A percentile compares a stretch with the other conserved stretches of the same genome.
Evolutionary conservation across 2,888 invertebrate genomes (phyloP).

Genomic region (Megalurothrips usitatus): DNA sequence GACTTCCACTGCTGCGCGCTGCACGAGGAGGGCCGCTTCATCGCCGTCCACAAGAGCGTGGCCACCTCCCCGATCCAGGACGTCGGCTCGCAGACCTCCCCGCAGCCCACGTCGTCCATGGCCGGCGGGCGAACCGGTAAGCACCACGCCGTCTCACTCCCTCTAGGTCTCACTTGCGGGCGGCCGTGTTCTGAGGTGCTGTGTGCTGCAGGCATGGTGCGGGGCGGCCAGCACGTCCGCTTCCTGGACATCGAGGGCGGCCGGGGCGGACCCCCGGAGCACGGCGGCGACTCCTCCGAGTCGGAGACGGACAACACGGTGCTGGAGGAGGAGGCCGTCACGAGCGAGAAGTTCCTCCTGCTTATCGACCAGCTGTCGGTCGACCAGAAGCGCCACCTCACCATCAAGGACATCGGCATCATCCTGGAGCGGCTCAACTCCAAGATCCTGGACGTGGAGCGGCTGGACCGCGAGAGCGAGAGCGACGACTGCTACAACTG

Average conservation of each 20-base stretch:
- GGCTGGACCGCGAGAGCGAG: constrained; percentile 85
- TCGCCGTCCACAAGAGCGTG: constrained; percentile 87
- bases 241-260: constrained; percentile 72
- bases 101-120: constrained; percentile 53
- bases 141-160: constrained; percentile 52
- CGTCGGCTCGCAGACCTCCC: constrained; percentile 51
- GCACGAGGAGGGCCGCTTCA: constrained; percentile 87
- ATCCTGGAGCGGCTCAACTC: constrained; percentile 87
- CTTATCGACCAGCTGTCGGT: constrained; percentile 89
- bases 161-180: background rate
- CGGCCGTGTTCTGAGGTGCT: background rate
- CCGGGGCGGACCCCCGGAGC: constrained; percentile 44
- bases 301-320: constrained; percentile 91
- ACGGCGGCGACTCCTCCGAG: constrained; percentile 63
- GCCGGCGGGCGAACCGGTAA: constrained; percentile 32
- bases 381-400: constrained; percentile 86
- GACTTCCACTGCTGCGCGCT: constrained; percentile 94
- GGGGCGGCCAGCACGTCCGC: constrained; percentile 54
- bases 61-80: constrained; percentile 91
- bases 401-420: constrained; percentile 92
- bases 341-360: constrained; percentile 86
- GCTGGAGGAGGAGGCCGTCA: constrained; percentile 84
- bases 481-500: constrained; percentile 93
- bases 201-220: constrained; percentile 10
- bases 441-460: constrained; percentile 89